phyloP scores from a whole-genome alignment of 1,140 invertebrate species.

The Ptiloglossa arizonensis region DNA sequence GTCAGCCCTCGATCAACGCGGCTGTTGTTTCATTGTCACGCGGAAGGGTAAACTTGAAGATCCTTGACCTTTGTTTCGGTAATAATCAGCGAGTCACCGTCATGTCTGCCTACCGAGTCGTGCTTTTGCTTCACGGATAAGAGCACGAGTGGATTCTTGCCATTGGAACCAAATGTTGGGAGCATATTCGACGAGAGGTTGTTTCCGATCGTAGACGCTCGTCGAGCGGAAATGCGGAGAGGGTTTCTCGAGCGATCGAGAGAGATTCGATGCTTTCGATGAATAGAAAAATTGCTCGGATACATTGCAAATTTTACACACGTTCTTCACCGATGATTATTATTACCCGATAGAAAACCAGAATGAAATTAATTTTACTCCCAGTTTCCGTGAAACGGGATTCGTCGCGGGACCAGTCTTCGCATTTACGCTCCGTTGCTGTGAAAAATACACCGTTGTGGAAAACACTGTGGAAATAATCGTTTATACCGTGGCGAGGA shows the following conservation, averaged over 20 bases:
- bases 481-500: not conserved
- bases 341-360: too few relatives aligned
- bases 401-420: too few relatives aligned
- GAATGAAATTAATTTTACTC: too few relatives aligned
- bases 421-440: not conserved
- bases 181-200: not conserved
- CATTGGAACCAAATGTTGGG: constrained; percentile 25
- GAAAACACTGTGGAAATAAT: too few relatives aligned
- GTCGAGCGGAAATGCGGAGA: not conserved
- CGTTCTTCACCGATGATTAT: too few relatives aligned
- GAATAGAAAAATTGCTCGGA: too few relatives aligned
- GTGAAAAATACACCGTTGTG: not conserved
- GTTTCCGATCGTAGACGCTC: not conserved
- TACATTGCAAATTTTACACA: not conserved
- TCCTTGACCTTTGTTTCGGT: constrained; percentile 20
- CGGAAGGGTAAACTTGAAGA: too few relatives aligned
- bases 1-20: too few relatives aligned
- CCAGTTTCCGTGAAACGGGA: too few relatives aligned
- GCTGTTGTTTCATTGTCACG: not conserved
- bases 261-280: not conserved
- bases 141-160: constrained; percentile 25
- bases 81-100: not conserved
- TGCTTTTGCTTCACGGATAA: not conserved
- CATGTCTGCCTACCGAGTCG: constrained; percentile 24
- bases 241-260: not conserved